Evolutionary conservation across 2,113 vertebrate species (phyloP).

Genomic region (Enhydra lutris): DNA sequence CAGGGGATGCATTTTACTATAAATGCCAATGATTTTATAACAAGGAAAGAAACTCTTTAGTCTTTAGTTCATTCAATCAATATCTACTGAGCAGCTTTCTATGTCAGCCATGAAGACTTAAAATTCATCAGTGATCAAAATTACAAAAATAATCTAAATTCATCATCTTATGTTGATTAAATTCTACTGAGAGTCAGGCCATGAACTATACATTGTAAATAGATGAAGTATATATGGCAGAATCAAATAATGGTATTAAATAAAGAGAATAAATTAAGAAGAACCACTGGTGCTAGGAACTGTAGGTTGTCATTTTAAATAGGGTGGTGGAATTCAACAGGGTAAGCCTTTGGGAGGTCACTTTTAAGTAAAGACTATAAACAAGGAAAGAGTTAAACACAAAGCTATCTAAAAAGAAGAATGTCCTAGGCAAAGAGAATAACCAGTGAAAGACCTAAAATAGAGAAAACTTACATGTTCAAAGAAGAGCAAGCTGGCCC

Average conservation of each 20-base stretch:
- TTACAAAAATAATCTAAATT: not conserved
- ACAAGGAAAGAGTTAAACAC: not conserved
- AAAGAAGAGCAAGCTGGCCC: not conserved
- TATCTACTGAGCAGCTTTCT: not conserved
- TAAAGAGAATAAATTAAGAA: not conserved
- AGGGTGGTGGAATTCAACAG: not conserved
- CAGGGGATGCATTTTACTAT: not conserved
- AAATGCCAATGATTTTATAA: not conserved
- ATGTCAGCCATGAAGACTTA: not conserved
- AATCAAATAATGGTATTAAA: not conserved
- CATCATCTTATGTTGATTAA: not conserved
- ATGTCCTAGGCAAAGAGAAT: not conserved
- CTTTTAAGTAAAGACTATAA: not conserved
- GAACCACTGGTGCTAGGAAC: not conserved
- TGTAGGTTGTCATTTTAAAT: not conserved
- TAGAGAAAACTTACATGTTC: not conserved
- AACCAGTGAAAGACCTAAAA: not conserved
- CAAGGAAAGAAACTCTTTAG: not conserved
- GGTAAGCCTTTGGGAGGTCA: not conserved
- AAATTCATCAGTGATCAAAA: not conserved
- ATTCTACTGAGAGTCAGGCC: not conserved
- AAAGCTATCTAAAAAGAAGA: not conserved
- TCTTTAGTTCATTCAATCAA: not conserved
- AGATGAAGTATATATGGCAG: not conserved
- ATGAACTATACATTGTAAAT: not conserved